A percentile compares a stretch with the other conserved stretches of the same genome.
Conservation (phyloP, 2,113 vertebrate genomes). For the Sciurus niger region DNA sequence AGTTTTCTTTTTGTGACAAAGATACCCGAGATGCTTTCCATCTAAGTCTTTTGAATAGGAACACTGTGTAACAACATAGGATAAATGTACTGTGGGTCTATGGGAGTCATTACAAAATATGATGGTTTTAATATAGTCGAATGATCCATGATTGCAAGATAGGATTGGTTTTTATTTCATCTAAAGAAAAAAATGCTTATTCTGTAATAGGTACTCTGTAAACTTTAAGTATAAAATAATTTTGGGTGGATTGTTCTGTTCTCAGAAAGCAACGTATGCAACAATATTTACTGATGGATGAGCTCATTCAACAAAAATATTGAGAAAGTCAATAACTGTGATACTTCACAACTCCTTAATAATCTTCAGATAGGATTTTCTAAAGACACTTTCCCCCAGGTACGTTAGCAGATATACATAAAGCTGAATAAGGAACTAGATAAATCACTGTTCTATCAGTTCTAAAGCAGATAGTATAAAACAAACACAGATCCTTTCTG, state of each 20-base stretch:
- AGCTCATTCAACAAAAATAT: slow-evolving; percentile 56
- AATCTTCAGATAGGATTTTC: slow-evolving; percentile 55
- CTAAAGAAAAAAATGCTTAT: slow-evolving; percentile 38
- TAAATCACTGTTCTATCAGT: background rate
- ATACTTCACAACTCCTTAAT: slow-evolving; percentile 17
- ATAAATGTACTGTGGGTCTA: slow-evolving; percentile 63
- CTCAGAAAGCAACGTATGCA: slow-evolving; percentile 44
- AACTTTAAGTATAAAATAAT: slow-evolving; percentile 71
- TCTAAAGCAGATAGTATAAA: background rate
- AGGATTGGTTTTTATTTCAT: slow-evolving; percentile 59
- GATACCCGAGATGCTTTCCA: slow-evolving; percentile 70
- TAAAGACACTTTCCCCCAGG: slow-evolving; percentile 7
- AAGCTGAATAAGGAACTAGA: background rate
- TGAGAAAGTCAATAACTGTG: slow-evolving; percentile 17
- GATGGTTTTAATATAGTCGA: slow-evolving; percentile 77
- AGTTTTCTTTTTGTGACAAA: slow-evolving; percentile 76
- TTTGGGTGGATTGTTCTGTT: slow-evolving; percentile 25
- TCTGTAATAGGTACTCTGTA: slow-evolving; percentile 54
- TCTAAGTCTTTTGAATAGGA: slow-evolving; percentile 69
- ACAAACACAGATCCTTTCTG: background rate
- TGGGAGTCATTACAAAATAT: slow-evolving; percentile 74
- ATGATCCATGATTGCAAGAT: slow-evolving; percentile 64
- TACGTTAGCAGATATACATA: slow-evolving; percentile 13
- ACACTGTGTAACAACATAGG: slow-evolving; percentile 70
- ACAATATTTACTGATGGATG: slow-evolving; percentile 49